phyloP scores from a whole-genome alignment of 2,888 invertebrate species.

The Trichacis sp. region DNA sequence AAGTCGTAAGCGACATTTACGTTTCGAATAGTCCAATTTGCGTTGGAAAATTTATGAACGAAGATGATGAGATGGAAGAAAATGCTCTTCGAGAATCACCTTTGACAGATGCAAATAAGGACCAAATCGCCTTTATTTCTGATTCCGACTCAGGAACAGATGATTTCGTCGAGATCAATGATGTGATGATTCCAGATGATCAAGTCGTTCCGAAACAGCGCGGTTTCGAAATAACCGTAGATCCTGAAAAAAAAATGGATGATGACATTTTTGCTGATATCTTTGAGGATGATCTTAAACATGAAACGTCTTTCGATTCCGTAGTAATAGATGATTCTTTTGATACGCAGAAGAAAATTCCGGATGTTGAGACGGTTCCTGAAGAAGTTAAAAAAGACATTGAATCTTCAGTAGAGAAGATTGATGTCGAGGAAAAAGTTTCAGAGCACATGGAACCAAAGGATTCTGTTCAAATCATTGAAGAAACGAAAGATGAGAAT shows the following conservation, averaged over 20 bases:
- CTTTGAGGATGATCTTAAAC: constrained; percentile 64
- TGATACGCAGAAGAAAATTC: background rate
- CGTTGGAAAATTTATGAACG: constrained; percentile 15
- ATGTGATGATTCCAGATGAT: constrained; percentile 47
- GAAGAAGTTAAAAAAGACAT: background rate
- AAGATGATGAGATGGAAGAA: background rate
- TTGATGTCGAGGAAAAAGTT: constrained; percentile 6
- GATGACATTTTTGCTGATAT: constrained; percentile 83
- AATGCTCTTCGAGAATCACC: too few species aligned
- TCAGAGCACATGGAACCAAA: background rate
- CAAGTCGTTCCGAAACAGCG: constrained; percentile 23
- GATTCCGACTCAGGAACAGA: constrained; percentile 57
- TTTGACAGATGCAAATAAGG: background rate
- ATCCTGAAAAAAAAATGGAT: constrained; percentile 56
- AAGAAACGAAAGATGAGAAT: background rate
- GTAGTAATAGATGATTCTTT: background rate
- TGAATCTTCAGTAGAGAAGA: background rate
- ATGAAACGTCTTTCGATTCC: background rate
- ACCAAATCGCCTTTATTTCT: constrained; percentile 23
- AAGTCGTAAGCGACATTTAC: constrained; percentile 28
- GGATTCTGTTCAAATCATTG: background rate
- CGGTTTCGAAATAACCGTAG: constrained; percentile 66
- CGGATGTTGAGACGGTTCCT: background rate
- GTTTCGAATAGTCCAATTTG: constrained; percentile 18
- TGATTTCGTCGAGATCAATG: constrained; percentile 69